Conservation (phyloP, 2,888 invertebrate genomes). For the Drosophila mulleri region DNA sequence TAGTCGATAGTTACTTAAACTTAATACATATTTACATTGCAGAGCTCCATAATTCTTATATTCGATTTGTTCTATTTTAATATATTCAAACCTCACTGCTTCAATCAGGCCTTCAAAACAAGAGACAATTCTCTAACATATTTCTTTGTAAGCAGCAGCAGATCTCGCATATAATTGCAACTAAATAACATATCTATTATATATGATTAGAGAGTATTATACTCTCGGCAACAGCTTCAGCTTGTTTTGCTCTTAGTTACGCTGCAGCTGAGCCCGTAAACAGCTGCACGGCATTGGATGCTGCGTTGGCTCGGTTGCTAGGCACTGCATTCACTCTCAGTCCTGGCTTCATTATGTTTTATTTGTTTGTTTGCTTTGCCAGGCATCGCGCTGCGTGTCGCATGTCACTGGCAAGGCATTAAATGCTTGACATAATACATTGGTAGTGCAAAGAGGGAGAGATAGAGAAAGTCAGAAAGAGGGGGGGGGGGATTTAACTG, state of each 20-base stretch:
- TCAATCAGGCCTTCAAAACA: background rate
- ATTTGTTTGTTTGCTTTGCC: conserved; percentile 64
- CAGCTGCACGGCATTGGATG: conserved; percentile 36
- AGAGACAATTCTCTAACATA: background rate
- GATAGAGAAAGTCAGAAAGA: background rate
- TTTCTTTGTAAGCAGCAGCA: background rate
- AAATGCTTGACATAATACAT: conserved; percentile 60
- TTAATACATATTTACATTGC: too few species aligned
- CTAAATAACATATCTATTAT: too few species aligned
- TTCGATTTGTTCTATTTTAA: too few species aligned
- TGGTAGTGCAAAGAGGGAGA: background rate
- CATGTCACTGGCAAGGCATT: conserved; percentile 59
- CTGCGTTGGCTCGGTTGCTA: background rate
- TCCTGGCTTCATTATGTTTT: conserved; percentile 60
- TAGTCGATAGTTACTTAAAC: too few species aligned
- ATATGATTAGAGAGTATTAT: background rate
- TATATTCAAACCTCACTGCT: background rate
- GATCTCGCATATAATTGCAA: background rate
- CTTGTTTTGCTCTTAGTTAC: conserved; percentile 4
- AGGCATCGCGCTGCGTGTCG: conserved; percentile 31
- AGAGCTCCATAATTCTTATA: too few species aligned
- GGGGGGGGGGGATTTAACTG: conserved; percentile 6
- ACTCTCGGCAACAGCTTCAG: background rate
- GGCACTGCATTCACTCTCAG: conserved; percentile 37
- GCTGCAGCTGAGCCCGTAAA: conserved; percentile 44